Evolutionary conservation across 2,888 invertebrate genomes (phyloP), one percentile per base, ranked within the genome.

Genomic region (Neoaliturus tenellus): DNA sequence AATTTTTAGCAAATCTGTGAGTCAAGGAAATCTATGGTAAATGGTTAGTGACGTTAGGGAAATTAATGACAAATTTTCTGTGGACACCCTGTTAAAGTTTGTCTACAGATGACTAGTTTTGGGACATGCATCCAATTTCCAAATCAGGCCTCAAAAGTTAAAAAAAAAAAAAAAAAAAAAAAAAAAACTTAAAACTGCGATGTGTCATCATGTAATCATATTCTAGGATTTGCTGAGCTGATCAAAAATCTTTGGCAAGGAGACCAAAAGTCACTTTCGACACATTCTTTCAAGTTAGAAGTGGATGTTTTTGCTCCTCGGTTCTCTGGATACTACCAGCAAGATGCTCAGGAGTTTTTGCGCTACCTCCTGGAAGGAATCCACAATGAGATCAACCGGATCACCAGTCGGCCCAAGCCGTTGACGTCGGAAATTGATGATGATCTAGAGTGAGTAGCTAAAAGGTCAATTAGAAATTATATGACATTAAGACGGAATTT

Each of bases 341-440:
- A 98, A 90, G 98, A 98, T 90, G 96, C 97, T 0, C 97, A 98
- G 91, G 98, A 98, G 91, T 97, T 98, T 90, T 93, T 98, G 83
- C 95, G 96, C 81, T 96, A 97, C 88, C 92, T 98, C 48, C 93
- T 98, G 92, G 97, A 98, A 90, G 96, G 96, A 93, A 92, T 98
- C 87, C 97, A 97, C 89, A 95, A 96, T 83, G 98, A 98, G 89
- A 91, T 98, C 84, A 95, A 95, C 89, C 93, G 92, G 88, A 93
- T 94, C 85, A 88, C 71, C 4, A 69, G 67, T 28, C 35, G 51
- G 20, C 69, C 81, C 5, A 81, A 69, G 67, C 41, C 33, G 20
- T 35, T 81, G 67, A 48, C 71, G 8, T 20, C 44, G 33, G 81
- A 81, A 33, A 81, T 81, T 20, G 51, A 69, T 33, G 81, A 81